Conservation (phyloP, 2,797 vertebrate genomes). For the Gambelia wislizenii region DNA sequence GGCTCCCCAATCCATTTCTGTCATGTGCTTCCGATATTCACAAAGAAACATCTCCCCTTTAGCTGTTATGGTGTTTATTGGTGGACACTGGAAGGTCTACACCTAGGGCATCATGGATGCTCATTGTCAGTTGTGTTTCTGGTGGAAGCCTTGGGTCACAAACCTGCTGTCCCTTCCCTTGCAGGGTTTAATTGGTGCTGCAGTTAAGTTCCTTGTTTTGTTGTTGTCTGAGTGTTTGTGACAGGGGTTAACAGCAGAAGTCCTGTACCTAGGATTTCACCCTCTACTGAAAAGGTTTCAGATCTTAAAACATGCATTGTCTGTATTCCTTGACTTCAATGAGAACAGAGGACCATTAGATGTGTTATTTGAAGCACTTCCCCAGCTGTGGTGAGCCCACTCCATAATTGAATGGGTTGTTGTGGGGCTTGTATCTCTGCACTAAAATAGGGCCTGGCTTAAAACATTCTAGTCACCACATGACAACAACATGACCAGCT, state of each 20-base stretch:
- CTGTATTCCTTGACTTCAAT: background rate
- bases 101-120: background rate
- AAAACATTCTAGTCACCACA: conserved; percentile 1
- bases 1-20: background rate
- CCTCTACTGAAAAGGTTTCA: background rate
- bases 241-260: background rate
- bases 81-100: background rate
- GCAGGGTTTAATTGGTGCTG: background rate
- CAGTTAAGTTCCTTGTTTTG: background rate
- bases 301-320: background rate
- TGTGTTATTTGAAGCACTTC: conserved; percentile 36
- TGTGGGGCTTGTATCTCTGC: conserved; percentile 51
- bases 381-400: background rate
- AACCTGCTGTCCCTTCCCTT: background rate
- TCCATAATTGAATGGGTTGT: background rate
- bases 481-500: conserved; percentile 29
- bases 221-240: background rate
- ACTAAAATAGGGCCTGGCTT: conserved; percentile 52
- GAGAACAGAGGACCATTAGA: background rate
- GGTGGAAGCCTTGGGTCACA: background rate
- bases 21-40: background rate
- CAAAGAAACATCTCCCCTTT: background rate
- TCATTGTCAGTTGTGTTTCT: background rate
- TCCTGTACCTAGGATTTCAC: background rate
- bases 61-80: background rate